Base-by-base conservation (phyloP, 2,797 vertebrate species). In the Salarias fasciatus region DNA sequence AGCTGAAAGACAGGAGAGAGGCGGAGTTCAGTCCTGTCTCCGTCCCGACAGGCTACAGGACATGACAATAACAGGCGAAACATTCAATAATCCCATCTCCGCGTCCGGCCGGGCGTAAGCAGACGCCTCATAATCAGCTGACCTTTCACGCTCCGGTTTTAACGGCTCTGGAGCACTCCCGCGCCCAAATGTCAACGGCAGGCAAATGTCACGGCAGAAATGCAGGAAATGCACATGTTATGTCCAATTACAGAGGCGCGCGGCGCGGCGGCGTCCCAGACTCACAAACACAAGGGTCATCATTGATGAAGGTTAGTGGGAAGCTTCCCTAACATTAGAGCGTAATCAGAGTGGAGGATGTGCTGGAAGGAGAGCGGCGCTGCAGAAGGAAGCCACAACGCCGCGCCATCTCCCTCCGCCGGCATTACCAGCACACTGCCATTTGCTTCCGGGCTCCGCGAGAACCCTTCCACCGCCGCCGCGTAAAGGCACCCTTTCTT, bases 161-260 rank as follows among this genome's bases (percentile, higher is more conserved):
- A 84, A 80, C 64, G 64, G 80, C 84, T 86, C 83, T 77, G 67
- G 80, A 74, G 79, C 70, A 87, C 84, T 88, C 67, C 45, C 52
- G 69, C 68, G 56, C 66, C 64, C 63, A 88, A 92, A 91, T 90
- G 88, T 89, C 87, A 91, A 54, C 53, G 65, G 48, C 70, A 84
- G 74, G 69, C 76, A 85, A 89, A 85, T 87, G 77, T 83, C 77
- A 83, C 40, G 58, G 48, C 46, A 63, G 77, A 78, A 79, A 83
- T 83, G 69, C 70, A 85, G 66, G 60, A 75, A 72, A 80, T 74
- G 72, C 45, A 63, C 69, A 60, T 57, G 53, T 31, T 1, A 38
- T 47, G 46, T 18, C 55, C 41, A 65, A 63, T 69, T 55, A 55
- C 65, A 55, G 8, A 30, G 18, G 13, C 24, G 24, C 10, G 4